These are phyloP conservation scores for Clamator glandarius DNA, from an alignment of 2,797 vertebrate genomes.

Conservation along the genomic window DNA sequence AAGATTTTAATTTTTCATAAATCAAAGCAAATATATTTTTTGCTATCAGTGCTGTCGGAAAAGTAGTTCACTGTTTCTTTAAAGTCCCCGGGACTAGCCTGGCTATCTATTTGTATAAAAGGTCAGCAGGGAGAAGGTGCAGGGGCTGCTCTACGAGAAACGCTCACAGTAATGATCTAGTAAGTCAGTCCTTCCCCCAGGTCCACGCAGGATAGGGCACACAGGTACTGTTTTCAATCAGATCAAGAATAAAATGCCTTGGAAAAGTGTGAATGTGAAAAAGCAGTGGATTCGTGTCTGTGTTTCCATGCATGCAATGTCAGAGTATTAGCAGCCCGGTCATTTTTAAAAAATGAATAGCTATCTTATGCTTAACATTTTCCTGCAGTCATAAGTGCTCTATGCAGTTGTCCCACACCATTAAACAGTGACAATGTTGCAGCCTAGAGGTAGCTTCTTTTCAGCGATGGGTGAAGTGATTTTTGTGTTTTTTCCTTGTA, in stretches of 20 bases:
- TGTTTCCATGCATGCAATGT: neutral
- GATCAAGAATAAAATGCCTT: neutral
- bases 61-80: neutral
- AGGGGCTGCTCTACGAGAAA: neutral
- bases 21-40: constrained; percentile 46
- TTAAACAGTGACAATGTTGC: constrained; percentile 4
- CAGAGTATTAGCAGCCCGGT: neutral
- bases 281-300: neutral
- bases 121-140: neutral
- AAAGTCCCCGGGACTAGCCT: neutral
- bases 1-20: constrained; percentile 68
- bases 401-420: neutral
- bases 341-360: neutral
- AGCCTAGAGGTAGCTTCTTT: constrained; percentile 55
- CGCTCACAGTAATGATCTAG: neutral
- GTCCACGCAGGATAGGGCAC: neutral
- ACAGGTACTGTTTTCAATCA: neutral
- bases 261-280: neutral
- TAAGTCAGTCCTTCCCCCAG: neutral
- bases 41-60: neutral
- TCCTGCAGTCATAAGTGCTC: neutral
- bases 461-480: constrained; percentile 37
- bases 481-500: constrained; percentile 49
- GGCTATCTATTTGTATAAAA: neutral
- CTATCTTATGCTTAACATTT: neutral